Evolutionary conservation across 2,113 vertebrate species (phyloP).

Genomic region (Leucopternis melanops): DNA sequence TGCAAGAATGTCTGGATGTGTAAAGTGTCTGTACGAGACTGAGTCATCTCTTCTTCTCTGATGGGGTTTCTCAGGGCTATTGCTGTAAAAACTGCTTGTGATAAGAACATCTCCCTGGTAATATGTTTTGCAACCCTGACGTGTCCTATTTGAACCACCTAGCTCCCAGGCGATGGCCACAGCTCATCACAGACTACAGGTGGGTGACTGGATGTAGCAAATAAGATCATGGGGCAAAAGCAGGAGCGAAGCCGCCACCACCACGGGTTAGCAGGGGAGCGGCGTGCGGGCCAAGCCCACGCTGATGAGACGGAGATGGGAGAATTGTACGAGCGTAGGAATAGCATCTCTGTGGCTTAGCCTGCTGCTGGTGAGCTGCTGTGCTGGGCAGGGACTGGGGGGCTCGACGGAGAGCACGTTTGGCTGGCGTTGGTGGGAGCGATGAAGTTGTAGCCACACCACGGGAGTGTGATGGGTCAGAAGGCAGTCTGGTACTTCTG

Average conservation of each 20-base stretch:
- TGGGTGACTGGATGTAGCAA: neutral
- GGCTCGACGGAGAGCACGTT: fast-evolving
- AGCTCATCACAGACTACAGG: neutral
- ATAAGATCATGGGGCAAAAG: fast-evolving
- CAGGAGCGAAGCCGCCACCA: neutral
- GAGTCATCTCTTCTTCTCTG: slow-evolving; percentile 31
- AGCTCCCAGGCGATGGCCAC: neutral
- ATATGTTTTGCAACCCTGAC: neutral
- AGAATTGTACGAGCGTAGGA: neutral
- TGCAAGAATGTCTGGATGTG: slow-evolving; percentile 51
- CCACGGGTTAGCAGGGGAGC: neutral
- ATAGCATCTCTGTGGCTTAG: neutral
- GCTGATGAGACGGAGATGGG: fast-evolving
- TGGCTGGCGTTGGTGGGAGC: neutral
- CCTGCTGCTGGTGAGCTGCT: neutral
- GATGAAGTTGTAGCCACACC: neutral
- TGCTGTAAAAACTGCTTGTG: slow-evolving; percentile 17
- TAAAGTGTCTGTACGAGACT: slow-evolving; percentile 23
- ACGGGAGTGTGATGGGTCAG: fast-evolving
- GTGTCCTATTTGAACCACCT: neutral
- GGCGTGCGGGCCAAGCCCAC: fast-evolving
- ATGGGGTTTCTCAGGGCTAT: slow-evolving; percentile 48
- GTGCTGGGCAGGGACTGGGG: neutral
- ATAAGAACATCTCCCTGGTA: slow-evolving; percentile 2
- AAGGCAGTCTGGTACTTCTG: neutral